Percentiles rank a stretch among this genome's conserved stretches.
Evolutionary conservation across 2,797 vertebrate species (phyloP).

Genomic region (Atherinosoma microstoma): DNA sequence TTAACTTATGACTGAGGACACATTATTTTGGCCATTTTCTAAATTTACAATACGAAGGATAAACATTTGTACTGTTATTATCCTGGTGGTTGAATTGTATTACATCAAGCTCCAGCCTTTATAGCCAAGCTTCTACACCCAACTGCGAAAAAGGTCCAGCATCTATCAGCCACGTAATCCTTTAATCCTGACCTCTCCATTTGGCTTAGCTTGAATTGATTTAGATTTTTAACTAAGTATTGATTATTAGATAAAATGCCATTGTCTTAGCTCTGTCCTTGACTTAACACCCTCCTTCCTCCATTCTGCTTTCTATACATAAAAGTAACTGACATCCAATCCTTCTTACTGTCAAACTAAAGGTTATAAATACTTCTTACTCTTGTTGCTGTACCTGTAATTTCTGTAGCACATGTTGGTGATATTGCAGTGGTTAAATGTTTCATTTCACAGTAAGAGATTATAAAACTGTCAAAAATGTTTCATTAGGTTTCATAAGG

Average conservation of each 20-base stretch:
- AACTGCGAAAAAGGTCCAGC: not conserved
- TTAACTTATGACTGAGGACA: slow-evolving; percentile 2
- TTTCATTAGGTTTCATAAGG: too few relatives aligned
- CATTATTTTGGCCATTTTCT: not conserved
- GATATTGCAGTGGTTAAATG: not conserved
- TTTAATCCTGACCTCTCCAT: slow-evolving; percentile 4
- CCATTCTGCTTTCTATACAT: not conserved
- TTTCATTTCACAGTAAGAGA: not conserved
- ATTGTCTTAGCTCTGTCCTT: slow-evolving; percentile 35
- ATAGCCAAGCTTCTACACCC: not conserved
- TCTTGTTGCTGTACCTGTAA: not conserved
- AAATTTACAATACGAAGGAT: not conserved
- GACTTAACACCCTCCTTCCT: slow-evolving; percentile 8
- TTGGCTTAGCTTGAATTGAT: slow-evolving; percentile 29
- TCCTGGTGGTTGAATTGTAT: not conserved
- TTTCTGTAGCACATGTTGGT: not conserved
- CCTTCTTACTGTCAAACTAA: slow-evolving; percentile 3
- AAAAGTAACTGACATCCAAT: not conserved
- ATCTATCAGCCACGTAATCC: not conserved
- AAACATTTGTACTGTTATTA: not conserved
- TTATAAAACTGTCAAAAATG: not conserved
- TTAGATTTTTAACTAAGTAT: slow-evolving; percentile 31
- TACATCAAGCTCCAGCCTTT: not conserved
- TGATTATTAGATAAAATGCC: slow-evolving; percentile 35
- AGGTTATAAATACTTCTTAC: not conserved